Base-by-base conservation (phyloP, 2,888 invertebrate species). In the Aproaerema taeniolella region DNA sequence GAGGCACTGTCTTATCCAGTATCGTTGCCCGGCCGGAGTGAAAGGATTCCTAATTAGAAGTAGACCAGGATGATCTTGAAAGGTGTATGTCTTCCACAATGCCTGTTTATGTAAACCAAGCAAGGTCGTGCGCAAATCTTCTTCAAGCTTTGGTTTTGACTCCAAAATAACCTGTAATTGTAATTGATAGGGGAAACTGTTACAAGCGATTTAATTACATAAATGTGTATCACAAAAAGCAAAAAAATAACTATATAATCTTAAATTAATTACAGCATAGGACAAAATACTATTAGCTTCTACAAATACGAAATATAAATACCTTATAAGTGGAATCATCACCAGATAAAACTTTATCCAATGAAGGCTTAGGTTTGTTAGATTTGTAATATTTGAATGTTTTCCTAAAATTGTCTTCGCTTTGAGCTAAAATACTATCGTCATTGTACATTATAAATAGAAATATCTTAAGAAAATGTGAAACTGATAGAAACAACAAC, bases 31-130 rank as follows among this genome's bases (percentile, higher is more conserved):
- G 14, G 82, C 60, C 5, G 77, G 50, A 16, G 92, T 93, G 67
- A 97, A 98, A 10, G 97, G 96, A 77, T 97, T 96, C 55, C 85
- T 88, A 42, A 98, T 92, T 37, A 94, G 89, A 51, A 95, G 74
- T 35, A 97, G 87, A n/a, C 96, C 95, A 43, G 92, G 90, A 48
- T 90, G 88, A 25, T 85, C 66, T n/a, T 58, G 53, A 14, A 94
- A 78, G 47, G 87, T 80, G 61, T 85, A 93, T 26, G 90, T 71
- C 55, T 88, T 78, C 95, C 95, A 95, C 25, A 87, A 65, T 15
- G 49, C 51, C 1, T 50, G 32, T 25, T 56, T 54, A 40, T 45
- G 53, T 32, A 86, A 52, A 11, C 86, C 85, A 41, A 85, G 47
- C 39, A 55, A 39, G 35, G 53, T 45, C 9, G 58, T 49, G 58